Conservation (phyloP, 2,113 vertebrate genomes). For the Prochilodus magdalenae region DNA sequence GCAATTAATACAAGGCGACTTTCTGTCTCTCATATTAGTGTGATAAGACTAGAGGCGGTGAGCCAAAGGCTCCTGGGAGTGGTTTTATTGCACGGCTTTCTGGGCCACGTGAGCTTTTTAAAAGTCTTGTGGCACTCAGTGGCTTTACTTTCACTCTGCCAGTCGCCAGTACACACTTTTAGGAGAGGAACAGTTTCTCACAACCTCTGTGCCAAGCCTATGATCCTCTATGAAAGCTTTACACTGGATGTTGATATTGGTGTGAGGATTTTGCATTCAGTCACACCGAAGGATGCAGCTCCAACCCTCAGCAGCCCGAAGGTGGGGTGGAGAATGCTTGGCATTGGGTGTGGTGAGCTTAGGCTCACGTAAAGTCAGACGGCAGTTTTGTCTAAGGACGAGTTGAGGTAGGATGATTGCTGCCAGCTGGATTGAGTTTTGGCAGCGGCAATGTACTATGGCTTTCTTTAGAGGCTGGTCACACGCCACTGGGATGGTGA, state of each 20-base stretch:
- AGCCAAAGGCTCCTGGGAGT: background rate
- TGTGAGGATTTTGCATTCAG: too few species aligned
- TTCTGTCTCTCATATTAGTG: background rate
- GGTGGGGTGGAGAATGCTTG: too few species aligned
- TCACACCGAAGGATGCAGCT: too few species aligned
- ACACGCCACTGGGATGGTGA: constrained; percentile 16
- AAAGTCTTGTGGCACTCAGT: background rate
- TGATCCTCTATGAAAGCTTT: background rate
- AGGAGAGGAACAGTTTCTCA: too few species aligned
- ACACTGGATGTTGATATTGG: too few species aligned
- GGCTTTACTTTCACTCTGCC: background rate
- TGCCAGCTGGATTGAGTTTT: constrained; percentile 48
- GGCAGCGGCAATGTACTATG: constrained; percentile 45
- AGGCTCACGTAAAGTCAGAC: too few species aligned
- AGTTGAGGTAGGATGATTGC: background rate
- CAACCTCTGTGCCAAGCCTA: background rate
- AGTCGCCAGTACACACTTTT: too few species aligned
- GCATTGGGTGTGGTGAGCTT: too few species aligned
- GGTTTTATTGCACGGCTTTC: background rate
- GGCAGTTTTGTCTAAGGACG: background rate
- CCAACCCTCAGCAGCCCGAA: too few species aligned
- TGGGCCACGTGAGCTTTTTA: background rate
- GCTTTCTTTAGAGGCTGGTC: constrained; percentile 52
- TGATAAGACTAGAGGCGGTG: background rate
- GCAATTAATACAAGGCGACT: background rate